phyloP scores from a whole-genome alignment of 2,888 invertebrate genomes.

The Stenoptilia bipunctidactyla region DNA sequence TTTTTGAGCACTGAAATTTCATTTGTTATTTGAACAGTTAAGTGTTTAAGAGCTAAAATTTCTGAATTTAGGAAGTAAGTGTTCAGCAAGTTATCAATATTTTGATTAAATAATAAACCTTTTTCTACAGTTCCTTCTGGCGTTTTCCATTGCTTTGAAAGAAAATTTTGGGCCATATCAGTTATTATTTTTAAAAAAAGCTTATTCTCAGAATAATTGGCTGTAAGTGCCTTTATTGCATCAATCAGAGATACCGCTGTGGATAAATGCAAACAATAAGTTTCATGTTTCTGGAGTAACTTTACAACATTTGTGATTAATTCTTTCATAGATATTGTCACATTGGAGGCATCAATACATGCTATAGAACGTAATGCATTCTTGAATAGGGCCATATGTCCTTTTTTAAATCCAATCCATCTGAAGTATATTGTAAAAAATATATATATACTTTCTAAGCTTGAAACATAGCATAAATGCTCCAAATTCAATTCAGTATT shows the following conservation, averaged over 20 bases:
- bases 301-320: constrained; percentile 39
- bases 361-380: constrained; percentile 47
- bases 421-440: constrained; percentile 72
- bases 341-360: constrained; percentile 27
- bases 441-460: constrained; percentile 67
- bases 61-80: constrained; percentile 74
- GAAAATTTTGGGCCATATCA: constrained; percentile 52
- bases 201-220: constrained; percentile 39
- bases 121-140: constrained; percentile 73
- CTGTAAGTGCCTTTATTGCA: constrained; percentile 58
- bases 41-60: constrained; percentile 67
- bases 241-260: constrained; percentile 69
- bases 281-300: constrained; percentile 52
- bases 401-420: constrained; percentile 74
- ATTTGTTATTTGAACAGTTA: constrained; percentile 65
- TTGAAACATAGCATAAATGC: constrained; percentile 40
- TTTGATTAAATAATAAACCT: constrained; percentile 74
- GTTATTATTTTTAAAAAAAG: constrained; percentile 51
- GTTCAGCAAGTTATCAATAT: constrained; percentile 74
- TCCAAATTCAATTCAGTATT: constrained; percentile 29
- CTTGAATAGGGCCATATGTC: constrained; percentile 39
- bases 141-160: constrained; percentile 78
- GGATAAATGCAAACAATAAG: constrained; percentile 64
- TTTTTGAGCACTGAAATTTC: constrained; percentile 70
- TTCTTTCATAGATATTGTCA: constrained; percentile 36